Percentiles rank a stretch among this genome's conserved stretches.
These are phyloP conservation scores for Halisarca cf. caerulea DNA, from an alignment of 37 sponge, comb jelly and placozoan species.

Conservation along the genomic window DNA sequence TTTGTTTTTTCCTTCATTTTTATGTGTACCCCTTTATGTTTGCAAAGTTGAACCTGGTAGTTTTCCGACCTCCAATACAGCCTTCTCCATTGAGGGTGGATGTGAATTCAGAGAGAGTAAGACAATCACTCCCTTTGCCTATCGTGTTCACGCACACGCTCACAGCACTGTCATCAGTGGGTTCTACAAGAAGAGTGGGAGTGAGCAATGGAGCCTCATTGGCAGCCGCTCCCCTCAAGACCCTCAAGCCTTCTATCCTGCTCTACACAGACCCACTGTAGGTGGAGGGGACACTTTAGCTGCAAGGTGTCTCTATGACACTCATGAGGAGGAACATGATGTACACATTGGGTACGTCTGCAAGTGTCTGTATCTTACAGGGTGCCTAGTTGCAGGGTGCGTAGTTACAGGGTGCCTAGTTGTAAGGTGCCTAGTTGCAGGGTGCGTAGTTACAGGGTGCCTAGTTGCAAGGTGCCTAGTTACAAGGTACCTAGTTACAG, in stretches of 20 bases:
- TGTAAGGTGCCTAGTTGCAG: no score
- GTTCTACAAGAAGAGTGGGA: constrained; percentile 36
- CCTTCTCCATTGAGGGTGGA: not conserved
- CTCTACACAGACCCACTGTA: not conserved
- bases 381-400: no score
- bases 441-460: no score
- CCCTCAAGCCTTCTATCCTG: constrained; percentile 63
- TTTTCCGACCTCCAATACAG: constrained; percentile 16
- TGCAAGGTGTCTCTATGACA: constrained; percentile 57
- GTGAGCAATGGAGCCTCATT: constrained; percentile 55
- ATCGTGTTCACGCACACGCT: constrained; percentile 87
- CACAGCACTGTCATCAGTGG: constrained; percentile 66
- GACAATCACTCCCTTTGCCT: constrained; percentile 82
- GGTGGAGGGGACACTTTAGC: constrained; percentile 27
- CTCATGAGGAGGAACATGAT: not conserved
- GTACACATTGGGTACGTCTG: constrained; percentile 61
- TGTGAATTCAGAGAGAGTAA: constrained; percentile 8
- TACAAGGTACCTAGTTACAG: no score
- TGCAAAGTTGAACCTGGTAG: no score
- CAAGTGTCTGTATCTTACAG: no score
- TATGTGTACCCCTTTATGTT: no score
- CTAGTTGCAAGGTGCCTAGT: no score
- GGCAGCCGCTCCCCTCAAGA: constrained; percentile 81
- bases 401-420: no score
- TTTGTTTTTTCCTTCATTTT: no score